Base-by-base conservation (phyloP, 2,888 invertebrate species). In the Orthosia gothica region DNA sequence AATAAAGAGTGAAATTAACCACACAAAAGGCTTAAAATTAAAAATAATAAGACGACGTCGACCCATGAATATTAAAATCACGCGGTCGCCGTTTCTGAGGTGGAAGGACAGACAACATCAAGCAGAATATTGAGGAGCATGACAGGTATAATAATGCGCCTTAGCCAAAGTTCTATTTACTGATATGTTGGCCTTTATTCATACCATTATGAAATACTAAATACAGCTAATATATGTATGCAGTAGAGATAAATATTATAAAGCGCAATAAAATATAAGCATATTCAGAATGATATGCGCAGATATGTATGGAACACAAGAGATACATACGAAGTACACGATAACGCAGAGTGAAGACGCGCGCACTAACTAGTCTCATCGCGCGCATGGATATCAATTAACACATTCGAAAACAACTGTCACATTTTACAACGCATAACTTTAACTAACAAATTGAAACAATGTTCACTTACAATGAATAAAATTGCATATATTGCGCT, bases 391-490 rank as follows among this genome's bases (percentile, higher is more conserved):
- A 84, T 63, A 78, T 84, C 84, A 83, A 83, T 76, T 73, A 85
- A 89, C 86, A 88, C 85, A 87, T 87, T 82, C 87, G 80, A 87
- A 95, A 94, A 94, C 94, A 95, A 95, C 93, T 90, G 91, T 91
- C 93, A 92, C 91, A 91, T 92, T 91, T 90, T 88, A 92, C 91
- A 96, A 96, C 95, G 95, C 94, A 96, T 96, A 96, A 96, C 96
- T 95, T 96, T 95, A 96, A 96, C 95, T 93, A 96, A 96, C 96
- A 96, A 95, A 96, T 96, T 92, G 95, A 96, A 96, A 96, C 96
- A 95, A 96, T 95, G 92, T 94, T 95, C 94, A 95, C 95, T 95
- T 95, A 95, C 94, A 94, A 96, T 96, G 94, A 96, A 96, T 96
- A 94, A 95, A 96, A 96, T 94, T 96, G 95, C 95, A 94, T 95